Conservation (phyloP, 2,113 vertebrate genomes). For the Aspiorhynchus laticeps region DNA sequence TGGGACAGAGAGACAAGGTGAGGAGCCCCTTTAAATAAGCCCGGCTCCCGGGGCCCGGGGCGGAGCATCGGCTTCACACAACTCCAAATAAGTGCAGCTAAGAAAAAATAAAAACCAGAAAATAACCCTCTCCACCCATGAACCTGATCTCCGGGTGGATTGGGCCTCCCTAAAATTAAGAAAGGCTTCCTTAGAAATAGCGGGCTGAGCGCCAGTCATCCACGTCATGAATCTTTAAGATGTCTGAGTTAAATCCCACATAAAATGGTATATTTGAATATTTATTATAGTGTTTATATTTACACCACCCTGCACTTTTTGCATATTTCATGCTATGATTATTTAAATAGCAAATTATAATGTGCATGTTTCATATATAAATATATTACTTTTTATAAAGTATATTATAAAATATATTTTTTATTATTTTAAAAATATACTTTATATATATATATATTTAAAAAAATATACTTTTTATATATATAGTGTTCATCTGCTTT, state of each 20-base stretch:
- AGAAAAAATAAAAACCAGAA: conserved; percentile 65
- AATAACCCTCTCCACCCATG: conserved; percentile 57
- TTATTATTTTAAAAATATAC: too few species aligned
- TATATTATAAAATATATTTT: too few species aligned
- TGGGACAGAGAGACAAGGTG: conserved; percentile 70
- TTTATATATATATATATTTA: too few species aligned
- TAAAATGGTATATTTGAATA: background rate
- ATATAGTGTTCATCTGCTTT: too few species aligned
- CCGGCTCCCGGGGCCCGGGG: conserved; percentile 65
- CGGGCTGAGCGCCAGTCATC: conserved; percentile 10
- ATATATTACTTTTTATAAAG: too few species aligned
- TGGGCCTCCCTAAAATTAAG: conserved; percentile 52
- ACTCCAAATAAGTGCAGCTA: conserved; percentile 76
- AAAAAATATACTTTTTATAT: too few species aligned
- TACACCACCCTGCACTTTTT: background rate
- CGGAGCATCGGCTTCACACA: conserved; percentile 68
- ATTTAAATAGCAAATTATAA: background rate
- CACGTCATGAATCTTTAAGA: background rate
- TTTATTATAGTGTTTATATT: background rate
- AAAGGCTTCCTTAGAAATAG: conserved; percentile 51
- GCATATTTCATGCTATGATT: background rate
- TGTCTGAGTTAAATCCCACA: background rate
- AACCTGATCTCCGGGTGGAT: conserved; percentile 60
- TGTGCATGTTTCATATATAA: background rate
- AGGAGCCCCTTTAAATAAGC: conserved; percentile 74